These are phyloP conservation scores for Pseudococcus jackbeardsleyi DNA, from an alignment of 2,888 invertebrate species.

Conservation along the genomic window DNA sequence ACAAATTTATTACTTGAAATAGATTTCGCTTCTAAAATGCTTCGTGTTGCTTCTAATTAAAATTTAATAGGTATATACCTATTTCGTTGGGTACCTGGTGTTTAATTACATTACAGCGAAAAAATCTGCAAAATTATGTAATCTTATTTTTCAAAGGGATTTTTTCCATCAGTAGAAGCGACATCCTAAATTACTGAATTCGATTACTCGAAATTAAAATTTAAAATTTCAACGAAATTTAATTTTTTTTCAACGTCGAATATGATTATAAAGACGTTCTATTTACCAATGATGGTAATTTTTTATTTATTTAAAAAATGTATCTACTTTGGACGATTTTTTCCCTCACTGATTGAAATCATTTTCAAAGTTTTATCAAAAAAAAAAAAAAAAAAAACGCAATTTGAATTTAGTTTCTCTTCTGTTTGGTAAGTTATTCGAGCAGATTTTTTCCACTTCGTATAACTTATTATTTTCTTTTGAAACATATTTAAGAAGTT, in stretches of 20 bases:
- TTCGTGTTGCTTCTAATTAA: neutral
- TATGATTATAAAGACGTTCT: neutral
- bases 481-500: neutral
- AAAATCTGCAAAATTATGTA: neutral
- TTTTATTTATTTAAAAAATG: neutral
- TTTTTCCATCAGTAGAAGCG: no score
- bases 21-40: neutral
- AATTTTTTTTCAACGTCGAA: neutral
- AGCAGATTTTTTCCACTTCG: slow-evolving; percentile 2
- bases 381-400: no score
- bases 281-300: neutral
- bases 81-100: neutral
- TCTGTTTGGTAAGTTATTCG: neutral
- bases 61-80: neutral
- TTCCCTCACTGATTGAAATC: neutral
- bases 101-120: neutral
- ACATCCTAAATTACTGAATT: neutral
- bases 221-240: neutral
- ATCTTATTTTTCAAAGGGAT: neutral
- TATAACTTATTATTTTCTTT: neutral
- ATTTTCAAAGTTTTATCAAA: neutral
- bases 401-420: no score
- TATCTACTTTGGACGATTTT: neutral
- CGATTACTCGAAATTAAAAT: neutral
- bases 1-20: neutral